Evolutionary conservation across 2,113 vertebrate genomes (phyloP).

Genomic region (Odobenus rosmarus): DNA sequence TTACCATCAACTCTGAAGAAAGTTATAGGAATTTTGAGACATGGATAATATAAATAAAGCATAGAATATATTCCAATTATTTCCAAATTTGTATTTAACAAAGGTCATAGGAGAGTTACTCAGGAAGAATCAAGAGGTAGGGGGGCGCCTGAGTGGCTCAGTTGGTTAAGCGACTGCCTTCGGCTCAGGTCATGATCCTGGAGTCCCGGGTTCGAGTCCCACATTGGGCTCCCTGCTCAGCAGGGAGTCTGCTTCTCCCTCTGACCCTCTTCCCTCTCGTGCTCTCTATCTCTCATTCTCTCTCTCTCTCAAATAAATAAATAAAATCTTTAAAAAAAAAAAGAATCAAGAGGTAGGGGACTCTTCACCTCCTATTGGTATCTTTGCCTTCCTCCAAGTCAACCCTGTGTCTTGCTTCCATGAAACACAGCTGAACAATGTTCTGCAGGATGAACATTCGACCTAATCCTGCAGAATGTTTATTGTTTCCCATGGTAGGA

Average conservation of each 20-base stretch:
- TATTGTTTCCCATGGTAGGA: not conserved
- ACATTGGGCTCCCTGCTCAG: too few relatives aligned
- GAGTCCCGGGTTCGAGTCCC: too few relatives aligned
- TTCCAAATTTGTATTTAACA: not conserved
- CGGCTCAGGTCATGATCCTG: too few relatives aligned
- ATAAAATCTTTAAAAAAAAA: too few relatives aligned
- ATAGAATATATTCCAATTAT: not conserved
- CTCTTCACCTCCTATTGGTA: rapidly evolving
- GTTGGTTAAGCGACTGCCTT: too few relatives aligned
- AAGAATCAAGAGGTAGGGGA: rapidly evolving
- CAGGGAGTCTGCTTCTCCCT: too few relatives aligned
- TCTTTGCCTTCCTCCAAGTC: not conserved
- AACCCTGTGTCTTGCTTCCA: not conserved
- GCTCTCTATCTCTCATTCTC: too few relatives aligned
- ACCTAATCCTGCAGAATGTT: not conserved
- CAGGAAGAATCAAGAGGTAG: not conserved
- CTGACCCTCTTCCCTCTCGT: too few relatives aligned
- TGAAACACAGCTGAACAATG: not conserved
- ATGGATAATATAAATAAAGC: not conserved
- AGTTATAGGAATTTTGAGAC: not conserved
- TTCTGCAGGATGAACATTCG: not conserved
- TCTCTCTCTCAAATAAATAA: too few relatives aligned
- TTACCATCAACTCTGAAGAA: not conserved
- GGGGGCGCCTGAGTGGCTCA: too few relatives aligned
- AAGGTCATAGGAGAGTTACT: not conserved